Conservation (phyloP, 2,113 vertebrate species). For the Dendropsophus ebraccatus region DNA sequence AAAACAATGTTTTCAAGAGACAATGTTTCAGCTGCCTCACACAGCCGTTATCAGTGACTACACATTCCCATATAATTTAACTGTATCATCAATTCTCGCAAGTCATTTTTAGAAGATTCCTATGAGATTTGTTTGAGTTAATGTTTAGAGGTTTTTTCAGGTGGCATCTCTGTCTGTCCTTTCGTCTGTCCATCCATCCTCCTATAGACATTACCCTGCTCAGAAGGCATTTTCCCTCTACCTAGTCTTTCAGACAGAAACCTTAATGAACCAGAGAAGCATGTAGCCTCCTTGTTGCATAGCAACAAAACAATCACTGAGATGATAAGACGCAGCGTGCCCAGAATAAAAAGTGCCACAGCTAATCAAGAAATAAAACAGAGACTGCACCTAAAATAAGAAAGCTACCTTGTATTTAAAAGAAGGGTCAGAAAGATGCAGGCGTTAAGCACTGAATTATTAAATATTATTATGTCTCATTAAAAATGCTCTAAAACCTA, state of each 20-base stretch:
- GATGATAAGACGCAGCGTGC: conserved; percentile 41
- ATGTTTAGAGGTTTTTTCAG: no score
- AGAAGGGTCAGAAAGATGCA: background rate
- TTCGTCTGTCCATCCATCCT: background rate
- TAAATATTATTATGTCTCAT: background rate
- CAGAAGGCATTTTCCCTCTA: background rate
- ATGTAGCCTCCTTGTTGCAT: conserved; percentile 27
- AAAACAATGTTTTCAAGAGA: no score
- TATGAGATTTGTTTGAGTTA: no score
- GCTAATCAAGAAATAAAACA: conserved; percentile 6
- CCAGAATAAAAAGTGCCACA: conserved; percentile 9
- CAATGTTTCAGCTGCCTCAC: no score
- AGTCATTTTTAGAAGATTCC: no score
- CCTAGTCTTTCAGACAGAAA: conserved; percentile 32
- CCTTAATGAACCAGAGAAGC: conserved; percentile 26
- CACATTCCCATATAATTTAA: no score
- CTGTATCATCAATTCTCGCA: no score
- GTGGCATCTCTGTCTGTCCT: no score
- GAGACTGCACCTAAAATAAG: conserved; percentile 12
- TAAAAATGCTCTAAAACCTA: conserved; percentile 2
- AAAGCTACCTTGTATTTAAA: background rate
- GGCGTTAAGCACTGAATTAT: background rate
- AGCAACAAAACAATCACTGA: conserved; percentile 50
- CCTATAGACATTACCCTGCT: background rate
- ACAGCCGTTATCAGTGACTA: no score